phyloP scores from a whole-genome alignment of 2,888 invertebrate genomes.

The Agrilus biguttatus region DNA sequence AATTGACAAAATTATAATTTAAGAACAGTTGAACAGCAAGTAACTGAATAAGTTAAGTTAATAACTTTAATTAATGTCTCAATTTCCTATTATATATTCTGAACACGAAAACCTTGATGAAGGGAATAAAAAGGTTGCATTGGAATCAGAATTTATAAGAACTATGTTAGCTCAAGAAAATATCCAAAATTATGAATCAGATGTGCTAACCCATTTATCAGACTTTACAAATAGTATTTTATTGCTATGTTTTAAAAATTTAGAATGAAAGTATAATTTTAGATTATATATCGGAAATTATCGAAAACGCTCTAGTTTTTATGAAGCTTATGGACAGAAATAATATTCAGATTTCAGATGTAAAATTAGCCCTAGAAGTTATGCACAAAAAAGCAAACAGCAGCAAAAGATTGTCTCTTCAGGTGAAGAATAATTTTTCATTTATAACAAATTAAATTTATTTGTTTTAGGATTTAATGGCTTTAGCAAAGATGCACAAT shows the following conservation, averaged over 20 bases:
- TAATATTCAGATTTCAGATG: conserved; percentile 4
- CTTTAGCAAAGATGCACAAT: conserved; percentile 9
- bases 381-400: neutral
- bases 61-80: no score
- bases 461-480: conserved; percentile 8
- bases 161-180: conserved; percentile 4
- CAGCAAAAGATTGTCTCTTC: conserved; percentile 3
- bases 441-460: neutral
- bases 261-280: neutral
- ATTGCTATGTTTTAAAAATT: neutral
- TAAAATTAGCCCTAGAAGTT: conserved; percentile 5
- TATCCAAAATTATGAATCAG: conserved; percentile 6
- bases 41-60: no score
- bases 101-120: no score
- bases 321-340: conserved; percentile 8
- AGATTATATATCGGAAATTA: conserved; percentile 7
- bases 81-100: no score
- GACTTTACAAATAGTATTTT: conserved; percentile 7
- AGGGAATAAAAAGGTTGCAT: no score
- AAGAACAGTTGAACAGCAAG: no score
- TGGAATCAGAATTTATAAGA: neutral
- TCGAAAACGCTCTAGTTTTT: conserved; percentile 7
- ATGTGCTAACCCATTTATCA: conserved; percentile 4
- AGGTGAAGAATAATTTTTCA: neutral
- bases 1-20: no score